Percentiles rank a stretch among this genome's conserved stretches.
phyloP scores from a whole-genome alignment of 2,797 vertebrate genomes.

The Myotis planiceps region DNA sequence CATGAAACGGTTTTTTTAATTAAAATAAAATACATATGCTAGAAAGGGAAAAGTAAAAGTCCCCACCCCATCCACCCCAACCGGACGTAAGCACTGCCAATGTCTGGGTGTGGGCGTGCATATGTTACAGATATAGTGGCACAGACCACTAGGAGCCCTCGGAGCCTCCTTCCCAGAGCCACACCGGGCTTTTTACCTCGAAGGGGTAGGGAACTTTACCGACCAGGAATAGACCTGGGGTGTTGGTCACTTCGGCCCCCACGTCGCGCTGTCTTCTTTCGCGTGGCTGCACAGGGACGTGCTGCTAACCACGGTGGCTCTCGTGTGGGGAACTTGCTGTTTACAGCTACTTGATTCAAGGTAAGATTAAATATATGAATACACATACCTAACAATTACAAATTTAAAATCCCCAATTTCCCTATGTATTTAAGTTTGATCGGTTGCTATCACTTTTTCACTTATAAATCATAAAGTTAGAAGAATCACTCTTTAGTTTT shows the following conservation, averaged over 20 bases:
- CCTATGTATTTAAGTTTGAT: neutral
- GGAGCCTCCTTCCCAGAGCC: too few relatives aligned
- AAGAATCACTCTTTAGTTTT: neutral
- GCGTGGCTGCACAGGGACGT: rapidly evolving
- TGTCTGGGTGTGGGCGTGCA: rapidly evolving
- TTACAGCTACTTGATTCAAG: neutral
- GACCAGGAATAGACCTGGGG: rapidly evolving
- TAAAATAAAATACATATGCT: neutral
- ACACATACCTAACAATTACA: neutral
- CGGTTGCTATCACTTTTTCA: too few relatives aligned
- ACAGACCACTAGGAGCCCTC: neutral
- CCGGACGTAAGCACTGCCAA: rapidly evolving
- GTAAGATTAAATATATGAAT: neutral
- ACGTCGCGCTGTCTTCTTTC: rapidly evolving
- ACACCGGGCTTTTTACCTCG: too few relatives aligned
- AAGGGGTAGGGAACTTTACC: too few relatives aligned
- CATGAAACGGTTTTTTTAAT: neutral
- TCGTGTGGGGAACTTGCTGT: neutral
- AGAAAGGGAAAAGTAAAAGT: neutral
- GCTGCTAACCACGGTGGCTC: rapidly evolving
- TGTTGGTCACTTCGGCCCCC: rapidly evolving
- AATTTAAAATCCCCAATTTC: neutral
- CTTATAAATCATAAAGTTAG: neutral
- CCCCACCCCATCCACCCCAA: rapidly evolving
- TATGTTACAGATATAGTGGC: rapidly evolving